These are phyloP conservation scores for Apeltes quadracus DNA, from an alignment of 2,113 vertebrate species.

Conservation along the genomic window DNA sequence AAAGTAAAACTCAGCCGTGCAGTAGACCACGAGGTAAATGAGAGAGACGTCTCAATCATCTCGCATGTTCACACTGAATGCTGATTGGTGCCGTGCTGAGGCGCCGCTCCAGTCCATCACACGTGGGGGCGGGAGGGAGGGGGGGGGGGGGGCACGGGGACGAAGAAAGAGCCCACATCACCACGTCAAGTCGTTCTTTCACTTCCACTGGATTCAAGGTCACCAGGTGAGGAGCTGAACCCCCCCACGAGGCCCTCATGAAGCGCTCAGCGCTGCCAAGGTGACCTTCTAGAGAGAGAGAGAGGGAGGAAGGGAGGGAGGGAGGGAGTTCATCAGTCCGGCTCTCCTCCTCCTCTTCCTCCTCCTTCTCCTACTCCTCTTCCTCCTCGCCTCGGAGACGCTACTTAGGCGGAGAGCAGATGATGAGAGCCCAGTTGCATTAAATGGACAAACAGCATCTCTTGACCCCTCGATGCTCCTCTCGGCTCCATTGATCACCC, in stretches of 20 bases:
- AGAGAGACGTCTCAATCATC: background rate
- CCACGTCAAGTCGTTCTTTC: too few species aligned
- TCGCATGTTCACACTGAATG: too few species aligned
- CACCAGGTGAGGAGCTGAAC: constrained; percentile 76
- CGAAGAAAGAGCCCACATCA: too few species aligned
- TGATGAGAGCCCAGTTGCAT: constrained; percentile 86
- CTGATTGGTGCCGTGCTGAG: too few species aligned
- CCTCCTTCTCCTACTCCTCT: constrained; percentile 28
- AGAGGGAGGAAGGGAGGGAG: constrained; percentile 4
- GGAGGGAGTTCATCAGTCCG: background rate
- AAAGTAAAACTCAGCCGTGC: constrained; percentile 40
- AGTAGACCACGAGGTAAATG: constrained; percentile 5
- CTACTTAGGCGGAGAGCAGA: constrained; percentile 75
- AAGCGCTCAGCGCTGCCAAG: constrained; percentile 67
- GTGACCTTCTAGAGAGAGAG: constrained; percentile 67
- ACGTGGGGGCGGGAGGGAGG: too few species aligned
- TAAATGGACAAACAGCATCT: constrained; percentile 88
- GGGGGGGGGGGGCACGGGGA: too few species aligned
- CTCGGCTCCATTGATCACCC: constrained; percentile 94
- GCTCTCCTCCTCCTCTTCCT: constrained; percentile 56
- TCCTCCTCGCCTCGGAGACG: constrained; percentile 61
- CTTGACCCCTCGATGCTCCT: constrained; percentile 90
- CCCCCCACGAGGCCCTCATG: constrained; percentile 60
- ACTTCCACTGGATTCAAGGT: constrained; percentile 64
- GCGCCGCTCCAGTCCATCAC: too few species aligned